Percentiles rank a stretch among this genome's conserved stretches.
These are phyloP conservation scores for Volucella inanis DNA, from an alignment of 2,888 invertebrate genomes.

Conservation along the genomic window DNA sequence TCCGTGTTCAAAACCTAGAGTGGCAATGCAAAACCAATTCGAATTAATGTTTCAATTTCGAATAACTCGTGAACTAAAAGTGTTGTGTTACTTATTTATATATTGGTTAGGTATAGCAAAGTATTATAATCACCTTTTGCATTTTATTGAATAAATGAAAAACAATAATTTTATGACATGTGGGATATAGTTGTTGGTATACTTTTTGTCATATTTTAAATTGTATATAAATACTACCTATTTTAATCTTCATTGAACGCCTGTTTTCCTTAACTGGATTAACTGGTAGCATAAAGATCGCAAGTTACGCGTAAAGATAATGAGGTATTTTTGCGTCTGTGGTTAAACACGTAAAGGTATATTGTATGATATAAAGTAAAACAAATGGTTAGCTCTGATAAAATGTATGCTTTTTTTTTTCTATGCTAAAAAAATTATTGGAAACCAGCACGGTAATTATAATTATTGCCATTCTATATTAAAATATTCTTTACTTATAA, in stretches of 20 bases:
- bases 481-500: neutral
- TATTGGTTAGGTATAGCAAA: no score
- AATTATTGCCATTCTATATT: conserved; percentile 84
- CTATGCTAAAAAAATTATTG: no score
- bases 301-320: conserved; percentile 86
- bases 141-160: no score
- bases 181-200: neutral
- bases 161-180: no score
- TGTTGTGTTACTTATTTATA: no score
- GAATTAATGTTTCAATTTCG: no score
- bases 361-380: neutral
- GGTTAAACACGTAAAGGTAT: neutral
- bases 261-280: conserved; percentile 84
- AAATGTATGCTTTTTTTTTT: conserved; percentile 73
- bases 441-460: conserved; percentile 86
- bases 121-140: no score
- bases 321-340: conserved; percentile 84
- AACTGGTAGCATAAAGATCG: conserved; percentile 86
- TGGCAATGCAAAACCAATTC: no score
- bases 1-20: no score
- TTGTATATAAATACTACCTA: conserved; percentile 65
- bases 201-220: neutral
- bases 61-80: no score
- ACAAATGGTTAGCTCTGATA: neutral
- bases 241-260: conserved; percentile 81